These are phyloP conservation scores for Hyphantria cunea DNA, from an alignment of 1,140 invertebrate species.

Conservation along the genomic window DNA sequence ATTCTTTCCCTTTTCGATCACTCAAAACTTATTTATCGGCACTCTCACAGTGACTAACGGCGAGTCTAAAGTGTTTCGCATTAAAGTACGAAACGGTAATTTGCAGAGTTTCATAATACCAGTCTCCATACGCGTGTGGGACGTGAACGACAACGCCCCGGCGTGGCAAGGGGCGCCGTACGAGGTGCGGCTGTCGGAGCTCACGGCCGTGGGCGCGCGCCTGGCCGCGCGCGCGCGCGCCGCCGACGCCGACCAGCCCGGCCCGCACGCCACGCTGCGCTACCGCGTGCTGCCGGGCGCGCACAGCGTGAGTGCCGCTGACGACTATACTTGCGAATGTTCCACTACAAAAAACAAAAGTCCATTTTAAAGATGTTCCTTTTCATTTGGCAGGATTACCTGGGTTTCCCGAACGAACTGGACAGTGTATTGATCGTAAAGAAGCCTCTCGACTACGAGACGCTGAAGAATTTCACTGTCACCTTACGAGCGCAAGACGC, in stretches of 20 bases:
- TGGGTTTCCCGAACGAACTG: slow-evolving; percentile 92
- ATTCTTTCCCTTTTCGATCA: too few relatives aligned
- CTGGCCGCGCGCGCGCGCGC: slow-evolving; percentile 90
- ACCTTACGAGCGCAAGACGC: slow-evolving; percentile 92
- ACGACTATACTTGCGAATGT: too few relatives aligned
- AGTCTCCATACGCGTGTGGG: slow-evolving; percentile 94
- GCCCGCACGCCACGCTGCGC: slow-evolving; percentile 93
- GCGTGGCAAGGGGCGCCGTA: slow-evolving; percentile 92
- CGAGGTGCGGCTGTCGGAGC: slow-evolving; percentile 92
- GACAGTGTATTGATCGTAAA: slow-evolving; percentile 92
- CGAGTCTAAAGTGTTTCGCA: too few relatives aligned
- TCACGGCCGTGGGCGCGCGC: slow-evolving; percentile 90
- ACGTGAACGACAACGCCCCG: slow-evolving; percentile 96
- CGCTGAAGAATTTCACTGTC: slow-evolving; percentile 90
- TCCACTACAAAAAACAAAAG: too few relatives aligned
- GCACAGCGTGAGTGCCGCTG: slow-evolving; percentile 84
- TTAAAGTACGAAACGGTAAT: too few relatives aligned
- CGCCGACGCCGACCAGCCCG: slow-evolving; percentile 92
- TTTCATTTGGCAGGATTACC: slow-evolving; percentile 84
- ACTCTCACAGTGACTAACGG: too few relatives aligned
- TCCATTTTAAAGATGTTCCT: too few relatives aligned
- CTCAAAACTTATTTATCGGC: too few relatives aligned
- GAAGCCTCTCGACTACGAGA: slow-evolving; percentile 93
- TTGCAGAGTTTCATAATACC: slow-evolving; percentile 92
- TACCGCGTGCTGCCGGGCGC: slow-evolving; percentile 91